Conservation (phyloP, 1,140 invertebrate species). For the Choristoneura fumiferana region DNA sequence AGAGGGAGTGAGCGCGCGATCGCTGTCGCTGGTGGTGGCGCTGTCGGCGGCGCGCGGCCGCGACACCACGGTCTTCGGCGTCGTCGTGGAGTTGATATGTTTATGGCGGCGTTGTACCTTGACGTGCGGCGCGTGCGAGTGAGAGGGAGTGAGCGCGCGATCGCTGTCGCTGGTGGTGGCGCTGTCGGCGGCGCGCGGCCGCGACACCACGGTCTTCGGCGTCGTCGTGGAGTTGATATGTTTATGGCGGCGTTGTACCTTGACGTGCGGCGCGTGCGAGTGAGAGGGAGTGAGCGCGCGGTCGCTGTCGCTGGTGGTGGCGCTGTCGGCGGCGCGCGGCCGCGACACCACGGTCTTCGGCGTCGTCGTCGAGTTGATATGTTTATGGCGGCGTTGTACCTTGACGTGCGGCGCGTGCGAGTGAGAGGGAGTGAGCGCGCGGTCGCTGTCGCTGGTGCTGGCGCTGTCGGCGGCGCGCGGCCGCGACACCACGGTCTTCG, state of each 20-base stretch:
- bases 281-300: constrained; percentile 27
- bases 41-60: constrained; percentile 46
- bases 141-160: constrained; percentile 26
- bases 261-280: constrained; percentile 20
- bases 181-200: constrained; percentile 42
- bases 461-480: constrained; percentile 61
- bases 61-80: constrained; percentile 81
- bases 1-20: constrained; percentile 24
- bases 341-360: constrained; percentile 81
- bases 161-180: constrained; percentile 41
- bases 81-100: too few relatives aligned
- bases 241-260: too few relatives aligned
- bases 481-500: constrained; percentile 83
- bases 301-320: constrained; percentile 40
- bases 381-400: not conserved
- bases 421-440: constrained; percentile 74
- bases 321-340: constrained; percentile 38
- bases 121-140: constrained; percentile 22
- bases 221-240: too few relatives aligned
- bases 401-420: constrained; percentile 50
- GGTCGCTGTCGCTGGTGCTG: constrained; percentile 74
- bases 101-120: too few relatives aligned
- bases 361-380: too few relatives aligned
- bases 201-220: constrained; percentile 81
- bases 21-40: constrained; percentile 41